Base-by-base conservation (phyloP, 1,140 invertebrate genomes). In the Drosophila pachea region DNA sequence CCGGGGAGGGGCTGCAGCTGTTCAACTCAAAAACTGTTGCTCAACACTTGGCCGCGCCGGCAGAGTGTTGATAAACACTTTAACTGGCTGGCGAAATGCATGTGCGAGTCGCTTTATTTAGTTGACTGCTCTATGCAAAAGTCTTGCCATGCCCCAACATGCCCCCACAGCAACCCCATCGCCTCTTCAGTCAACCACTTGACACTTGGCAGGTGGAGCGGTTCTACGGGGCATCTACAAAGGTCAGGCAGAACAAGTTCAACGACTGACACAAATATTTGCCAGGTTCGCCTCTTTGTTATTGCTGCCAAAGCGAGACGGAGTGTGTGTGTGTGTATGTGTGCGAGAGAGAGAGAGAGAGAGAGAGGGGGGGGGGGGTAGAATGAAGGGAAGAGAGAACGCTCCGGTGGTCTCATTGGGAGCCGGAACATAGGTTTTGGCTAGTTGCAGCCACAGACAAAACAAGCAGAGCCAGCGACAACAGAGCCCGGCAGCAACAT, bases 191-290 rank as follows among this genome's bases (percentile, higher is more conserved):
- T 12, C 5, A 6, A 7, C 8, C n/a, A 3, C 35, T 36, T 14
- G 5, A 5, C 48, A 12, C 32, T 31, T 12, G 4, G 9, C 14
- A 43, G 14, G 40, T 43, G 31, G 22, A 22, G 22, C 22, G 22
- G 22, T 22, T n/a, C n/a, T n/a, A n/a, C n/a, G n/a, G n/a, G n/a
- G n/a, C n/a, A n/a, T n/a, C n/a, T 71, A 50, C 55, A 56, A 55
- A 68, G 76, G 77, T 68, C 77, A 77, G 54, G 62, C 62, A 68
- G 54, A 58, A 68, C 55, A 76, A 78, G 79, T 78, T 79, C 79
- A 84, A 76, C 79, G 76, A 83, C 73, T 83, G 79, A 64, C 79
- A 84, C 73, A 68, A 83, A 78, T 83, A 84, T 76, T 73, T 75
- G 62, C 50, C 68, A 55, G 43, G 49, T 62, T 73, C 68, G 69